Conservation (phyloP, 2,113 vertebrate genomes). For the Vanacampus margaritifer region DNA sequence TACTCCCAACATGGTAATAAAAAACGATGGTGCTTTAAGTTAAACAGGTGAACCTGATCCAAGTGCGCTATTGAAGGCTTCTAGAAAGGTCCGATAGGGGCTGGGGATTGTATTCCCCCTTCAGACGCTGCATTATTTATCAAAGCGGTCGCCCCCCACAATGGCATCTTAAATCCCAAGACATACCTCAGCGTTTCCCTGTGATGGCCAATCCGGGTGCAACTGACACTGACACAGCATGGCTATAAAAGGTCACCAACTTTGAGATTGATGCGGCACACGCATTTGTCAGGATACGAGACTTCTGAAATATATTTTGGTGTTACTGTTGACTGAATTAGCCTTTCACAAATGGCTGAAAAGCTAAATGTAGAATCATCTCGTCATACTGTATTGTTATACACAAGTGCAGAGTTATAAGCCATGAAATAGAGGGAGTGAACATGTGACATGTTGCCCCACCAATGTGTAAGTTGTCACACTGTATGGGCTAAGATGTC, state of each 20-base stretch:
- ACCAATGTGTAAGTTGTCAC: too few relatives aligned
- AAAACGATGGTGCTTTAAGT: conserved; percentile 8
- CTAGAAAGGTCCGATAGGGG: conserved; percentile 15
- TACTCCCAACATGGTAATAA: background rate
- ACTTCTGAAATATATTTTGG: background rate
- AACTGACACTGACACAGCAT: background rate
- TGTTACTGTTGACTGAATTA: background rate
- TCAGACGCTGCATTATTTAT: conserved; percentile 58
- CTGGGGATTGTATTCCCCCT: conserved; percentile 41
- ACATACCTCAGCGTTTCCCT: conserved; percentile 26
- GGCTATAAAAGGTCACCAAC: conserved; percentile 1
- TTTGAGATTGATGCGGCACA: background rate
- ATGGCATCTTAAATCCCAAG: conserved; percentile 35
- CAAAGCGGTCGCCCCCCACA: conserved; percentile 27
- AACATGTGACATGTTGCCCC: too few relatives aligned
- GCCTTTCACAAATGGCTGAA: background rate
- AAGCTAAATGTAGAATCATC: too few relatives aligned
- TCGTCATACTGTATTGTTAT: too few relatives aligned
- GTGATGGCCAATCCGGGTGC: background rate
- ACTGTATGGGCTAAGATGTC: too few relatives aligned
- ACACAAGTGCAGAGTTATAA: too few relatives aligned
- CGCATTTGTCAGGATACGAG: background rate
- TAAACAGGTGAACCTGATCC: conserved; percentile 24
- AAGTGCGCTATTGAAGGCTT: conserved; percentile 16
- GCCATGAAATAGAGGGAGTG: too few relatives aligned